Base-by-base conservation (phyloP, 2,113 vertebrate genomes). In the Chloroceryle aenea region DNA sequence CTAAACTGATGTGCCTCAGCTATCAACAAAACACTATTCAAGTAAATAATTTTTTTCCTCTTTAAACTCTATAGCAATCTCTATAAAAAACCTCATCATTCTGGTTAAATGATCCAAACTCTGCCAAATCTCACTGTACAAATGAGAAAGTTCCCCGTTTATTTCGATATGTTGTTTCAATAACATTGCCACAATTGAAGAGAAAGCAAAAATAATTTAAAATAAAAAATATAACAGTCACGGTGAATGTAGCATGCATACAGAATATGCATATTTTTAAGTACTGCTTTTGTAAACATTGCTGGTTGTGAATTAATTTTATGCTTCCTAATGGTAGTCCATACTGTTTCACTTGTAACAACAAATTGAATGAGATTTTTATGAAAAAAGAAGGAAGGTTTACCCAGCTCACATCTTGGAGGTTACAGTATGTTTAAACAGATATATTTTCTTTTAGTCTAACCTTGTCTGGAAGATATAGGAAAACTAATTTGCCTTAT, bases 401-500 rank as follows among this genome's bases (percentile, higher is more conserved):
- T 95, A 73, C 97, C 81, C 95, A 76, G 94, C 95, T 97, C 78
- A 21, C 79, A 90, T 98, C 96, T 97, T 96, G 94, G 94, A 95
- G 96, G 97, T 97, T 98, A 98, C 95, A 98, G 95, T 97, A 97
- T 97, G 97, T 98, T 98, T 98, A 98, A 98, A 98, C 98, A 98
- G 98, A 98, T 98, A 97, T 97, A 98, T 98, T 98, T 98, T 98
- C 97, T 98, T 98, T 98, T 97, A 97, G 96, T 98, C 97, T 98
- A 98, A 98, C 98, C 98, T 98, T 98, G 98, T 98, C 98, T 98
- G 96, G 97, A 98, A 98, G 98, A 98, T 98, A 98, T 98, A 98
- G 98, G 98, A 98, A 98, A 98, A 98, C 98, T 98, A 98, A 98
- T 98, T 98, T 98, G 98, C 98, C 98, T 98, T 98, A 98, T 98